These are phyloP conservation scores for Arizona elegans DNA, from an alignment of 2,113 vertebrate genomes.

Conservation along the genomic window DNA sequence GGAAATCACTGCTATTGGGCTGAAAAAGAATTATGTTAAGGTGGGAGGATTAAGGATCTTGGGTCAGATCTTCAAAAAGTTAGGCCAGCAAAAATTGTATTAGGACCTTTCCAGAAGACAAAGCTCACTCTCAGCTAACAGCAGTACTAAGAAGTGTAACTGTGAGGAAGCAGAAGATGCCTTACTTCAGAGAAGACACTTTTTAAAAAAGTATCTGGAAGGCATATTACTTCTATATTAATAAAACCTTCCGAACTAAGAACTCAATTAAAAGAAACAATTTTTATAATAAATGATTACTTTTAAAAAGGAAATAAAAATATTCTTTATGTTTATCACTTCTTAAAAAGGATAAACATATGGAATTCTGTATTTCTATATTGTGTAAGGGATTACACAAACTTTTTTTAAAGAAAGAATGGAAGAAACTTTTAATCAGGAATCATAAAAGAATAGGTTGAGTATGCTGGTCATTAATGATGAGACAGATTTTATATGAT, in stretches of 20 bases:
- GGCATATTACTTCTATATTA: background rate
- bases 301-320: background rate
- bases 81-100: background rate
- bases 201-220: background rate
- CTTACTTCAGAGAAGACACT: background rate
- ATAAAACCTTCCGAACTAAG: background rate
- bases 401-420: background rate
- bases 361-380: background rate
- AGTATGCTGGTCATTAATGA: background rate
- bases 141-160: background rate
- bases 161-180: background rate
- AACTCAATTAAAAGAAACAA: background rate
- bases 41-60: slow-evolving; percentile 27
- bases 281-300: background rate
- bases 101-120: slow-evolving; percentile 20
- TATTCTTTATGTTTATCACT: background rate
- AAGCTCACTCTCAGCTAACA: background rate
- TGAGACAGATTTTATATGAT: background rate
- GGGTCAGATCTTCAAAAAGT: slow-evolving; percentile 19
- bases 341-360: background rate
- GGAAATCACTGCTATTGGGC: background rate
- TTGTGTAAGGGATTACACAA: background rate
- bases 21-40: slow-evolving; percentile 13
- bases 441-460: background rate
- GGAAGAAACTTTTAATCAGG: background rate